These are phyloP conservation scores for Rhinophrynus dorsalis DNA, from an alignment of 2,797 vertebrate genomes.

Conservation along the genomic window DNA sequence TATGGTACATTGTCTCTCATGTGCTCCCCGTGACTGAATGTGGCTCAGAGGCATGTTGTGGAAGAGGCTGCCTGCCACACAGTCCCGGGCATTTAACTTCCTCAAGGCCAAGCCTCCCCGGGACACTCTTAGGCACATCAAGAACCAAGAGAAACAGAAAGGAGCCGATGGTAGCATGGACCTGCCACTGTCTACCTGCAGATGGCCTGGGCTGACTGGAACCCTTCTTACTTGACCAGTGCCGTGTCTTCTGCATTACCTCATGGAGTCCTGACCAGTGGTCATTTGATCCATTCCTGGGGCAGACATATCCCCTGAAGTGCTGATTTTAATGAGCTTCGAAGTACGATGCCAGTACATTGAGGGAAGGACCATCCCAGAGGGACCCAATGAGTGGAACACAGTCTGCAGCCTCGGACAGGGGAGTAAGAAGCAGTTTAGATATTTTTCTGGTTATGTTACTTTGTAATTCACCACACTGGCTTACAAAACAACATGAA, in stretches of 20 bases:
- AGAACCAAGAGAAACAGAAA: slow-evolving; percentile 69
- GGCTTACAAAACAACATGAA: no score
- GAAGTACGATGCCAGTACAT: slow-evolving; percentile 89
- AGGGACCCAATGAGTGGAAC: slow-evolving; percentile 97
- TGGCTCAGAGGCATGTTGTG: neutral
- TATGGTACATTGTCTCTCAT: neutral
- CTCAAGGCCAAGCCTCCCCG: slow-evolving; percentile 66
- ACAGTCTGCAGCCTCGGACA: slow-evolving; percentile 95
- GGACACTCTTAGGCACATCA: slow-evolving; percentile 75
- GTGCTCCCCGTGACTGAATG: neutral
- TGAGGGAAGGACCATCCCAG: slow-evolving; percentile 81
- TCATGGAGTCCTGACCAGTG: neutral
- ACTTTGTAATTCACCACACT: no score
- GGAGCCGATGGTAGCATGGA: slow-evolving; percentile 55
- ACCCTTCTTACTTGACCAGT: neutral
- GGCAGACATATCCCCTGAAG: neutral
- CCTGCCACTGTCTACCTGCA: slow-evolving; percentile 82
- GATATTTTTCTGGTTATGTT: no score
- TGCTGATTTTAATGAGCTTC: slow-evolving; percentile 25
- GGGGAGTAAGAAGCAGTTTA: no score
- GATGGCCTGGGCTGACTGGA: slow-evolving; percentile 81
- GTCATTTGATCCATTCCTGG: neutral
- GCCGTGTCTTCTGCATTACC: neutral
- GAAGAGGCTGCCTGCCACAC: neutral
- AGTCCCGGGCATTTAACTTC: neutral